A percentile compares a stretch with the other conserved stretches of the same genome.
Evolutionary conservation across 2,888 invertebrate genomes (phyloP).

Genomic region (Petrolisthes cinctipes): DNA sequence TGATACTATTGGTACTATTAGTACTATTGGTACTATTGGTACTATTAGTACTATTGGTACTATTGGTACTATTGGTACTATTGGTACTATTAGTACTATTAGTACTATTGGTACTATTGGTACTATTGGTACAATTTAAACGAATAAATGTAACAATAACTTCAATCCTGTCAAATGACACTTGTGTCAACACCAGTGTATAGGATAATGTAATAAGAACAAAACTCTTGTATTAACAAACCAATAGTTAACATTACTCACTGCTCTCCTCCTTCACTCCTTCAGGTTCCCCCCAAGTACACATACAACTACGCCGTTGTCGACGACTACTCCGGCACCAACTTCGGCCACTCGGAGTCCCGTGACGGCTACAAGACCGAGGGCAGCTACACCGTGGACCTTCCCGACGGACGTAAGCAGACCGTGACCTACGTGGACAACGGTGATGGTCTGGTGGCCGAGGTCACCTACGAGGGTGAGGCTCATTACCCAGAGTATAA

Average conservation of each 20-base stretch:
- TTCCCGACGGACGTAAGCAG: conserved; percentile 64
- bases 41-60: too few relatives aligned
- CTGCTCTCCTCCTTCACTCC: conserved; percentile 35
- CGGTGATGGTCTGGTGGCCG: conserved; percentile 61
- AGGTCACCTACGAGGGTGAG: conserved; percentile 61
- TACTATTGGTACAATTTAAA: too few relatives aligned
- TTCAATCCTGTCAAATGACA: too few relatives aligned
- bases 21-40: too few relatives aligned
- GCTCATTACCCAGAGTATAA: conserved; percentile 51
- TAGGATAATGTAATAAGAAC: neutral
- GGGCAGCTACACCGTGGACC: conserved; percentile 62
- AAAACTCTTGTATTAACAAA: neutral
- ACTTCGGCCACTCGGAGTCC: conserved; percentile 35
- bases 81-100: too few relatives aligned
- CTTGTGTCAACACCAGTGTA: too few relatives aligned
- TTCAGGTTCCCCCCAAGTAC: conserved; percentile 43
- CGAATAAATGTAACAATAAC: too few relatives aligned
- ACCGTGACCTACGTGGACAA: conserved; percentile 62
- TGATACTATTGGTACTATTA: too few relatives aligned
- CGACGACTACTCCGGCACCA: conserved; percentile 52
- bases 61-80: too few relatives aligned
- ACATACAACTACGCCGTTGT: conserved; percentile 48
- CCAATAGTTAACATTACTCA: conserved; percentile 12
- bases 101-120: too few relatives aligned
- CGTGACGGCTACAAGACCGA: conserved; percentile 60